Base-by-base conservation (phyloP, 2,888 invertebrate species). In the Pecten maximus region DNA sequence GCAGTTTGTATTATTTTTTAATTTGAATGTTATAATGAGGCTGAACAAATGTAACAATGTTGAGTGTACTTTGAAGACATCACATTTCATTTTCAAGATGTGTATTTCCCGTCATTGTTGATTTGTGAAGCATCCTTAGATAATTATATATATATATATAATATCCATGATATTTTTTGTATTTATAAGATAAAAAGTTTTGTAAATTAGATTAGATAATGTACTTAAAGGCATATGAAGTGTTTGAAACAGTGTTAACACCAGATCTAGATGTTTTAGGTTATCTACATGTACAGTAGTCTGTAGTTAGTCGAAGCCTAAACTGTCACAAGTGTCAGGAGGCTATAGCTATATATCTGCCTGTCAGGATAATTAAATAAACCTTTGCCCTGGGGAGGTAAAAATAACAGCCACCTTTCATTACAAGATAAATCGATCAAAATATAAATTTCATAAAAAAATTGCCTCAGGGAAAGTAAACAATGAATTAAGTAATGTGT, bases 351-450 rank as follows among this genome's bases (percentile, higher is more conserved):
- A 12, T 44, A 54, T 54, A 54, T n/a, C n/a, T 15, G 54, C n/a
- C 50, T 54, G 23, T 54, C 54, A n/a, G 54, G 23, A n/a, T 19
- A 19, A 54, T 54, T 54, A n/a, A 54, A 54, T 54, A 54, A 54
- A n/a, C 54, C 54, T 54, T 54, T 54, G 54, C 54, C 54, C 54
- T n/a, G 8, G 54, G 54, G 54, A 54, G 54, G 19, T 54, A 54
- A 54, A n/a, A 54, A 54, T 54, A 54, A 54, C 54, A 54, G 54
- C 54, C 54, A 54, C 54, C 23, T 54, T n/a, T 54, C 54, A 54
- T 54, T 54, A 54, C 54, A 15, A 23, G 19, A 54, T 54, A 54
- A 54, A 54, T 54, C 54, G 54, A 54, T 54, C 54, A 54, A 54
- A 54, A 54, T 54, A 54, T 54, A 54, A 54, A 54, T 54, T 54